Percentiles rank a stretch among this genome's conserved stretches.
These are phyloP conservation scores for Tethya wilhelma DNA, from an alignment of 37 sponge, comb jelly and placozoan genomes.

Conservation along the genomic window DNA sequence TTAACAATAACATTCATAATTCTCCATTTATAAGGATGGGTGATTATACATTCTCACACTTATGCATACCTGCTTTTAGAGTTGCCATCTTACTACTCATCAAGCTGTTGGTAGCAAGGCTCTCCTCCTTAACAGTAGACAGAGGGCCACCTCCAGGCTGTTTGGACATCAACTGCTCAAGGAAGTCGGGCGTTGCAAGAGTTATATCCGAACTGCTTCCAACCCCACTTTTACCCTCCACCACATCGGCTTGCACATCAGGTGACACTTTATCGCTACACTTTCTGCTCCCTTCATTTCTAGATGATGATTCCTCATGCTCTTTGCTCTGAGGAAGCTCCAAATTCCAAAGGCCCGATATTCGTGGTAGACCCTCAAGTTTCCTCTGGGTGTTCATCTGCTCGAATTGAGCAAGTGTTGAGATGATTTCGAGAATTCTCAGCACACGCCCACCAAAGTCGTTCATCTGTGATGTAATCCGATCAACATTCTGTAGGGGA, in stretches of 20 bases:
- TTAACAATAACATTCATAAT: no score
- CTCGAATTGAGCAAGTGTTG: slow-evolving; percentile 55
- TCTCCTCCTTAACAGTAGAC: slow-evolving; percentile 34
- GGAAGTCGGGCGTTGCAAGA: slow-evolving; percentile 4
- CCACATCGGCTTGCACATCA: background rate
- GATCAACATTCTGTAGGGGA: slow-evolving; percentile 23
- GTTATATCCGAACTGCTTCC: background rate
- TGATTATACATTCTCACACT: no score
- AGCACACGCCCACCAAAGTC: slow-evolving; percentile 39
- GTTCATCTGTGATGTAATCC: slow-evolving; percentile 22
- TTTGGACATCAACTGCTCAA: slow-evolving; percentile 4
- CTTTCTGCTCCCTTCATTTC: background rate
- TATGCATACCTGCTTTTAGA: no score
- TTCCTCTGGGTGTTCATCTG: slow-evolving; percentile 1
- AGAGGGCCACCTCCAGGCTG: slow-evolving; percentile 8
- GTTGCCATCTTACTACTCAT: no score
- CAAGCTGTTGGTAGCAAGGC: no score
- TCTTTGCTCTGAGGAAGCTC: background rate
- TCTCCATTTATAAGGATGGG: no score
- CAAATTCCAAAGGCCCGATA: slow-evolving; percentile 29
- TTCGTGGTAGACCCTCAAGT: slow-evolving; percentile 62
- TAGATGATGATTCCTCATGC: background rate
- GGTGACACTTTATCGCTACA: no score
- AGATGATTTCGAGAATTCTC: slow-evolving; percentile 47
- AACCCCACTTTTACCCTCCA: background rate